Evolutionary conservation across 1,140 invertebrate genomes (phyloP).

Genomic region (Bombyx mori): DNA sequence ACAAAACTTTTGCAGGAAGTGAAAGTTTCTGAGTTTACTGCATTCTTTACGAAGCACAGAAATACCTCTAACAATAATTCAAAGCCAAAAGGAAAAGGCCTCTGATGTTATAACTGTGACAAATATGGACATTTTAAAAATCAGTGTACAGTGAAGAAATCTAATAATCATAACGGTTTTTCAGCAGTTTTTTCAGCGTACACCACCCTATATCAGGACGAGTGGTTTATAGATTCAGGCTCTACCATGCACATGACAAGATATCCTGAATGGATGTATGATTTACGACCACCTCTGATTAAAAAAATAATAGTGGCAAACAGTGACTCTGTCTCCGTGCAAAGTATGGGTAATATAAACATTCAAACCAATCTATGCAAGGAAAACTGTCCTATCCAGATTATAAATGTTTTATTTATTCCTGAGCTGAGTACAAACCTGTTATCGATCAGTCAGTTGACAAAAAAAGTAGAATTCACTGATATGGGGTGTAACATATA

Average conservation of each 20-base stretch:
- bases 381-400: not conserved
- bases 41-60: slow-evolving; percentile 17
- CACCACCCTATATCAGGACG: slow-evolving; percentile 11
- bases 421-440: slow-evolving; percentile 1
- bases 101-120: slow-evolving; percentile 20
- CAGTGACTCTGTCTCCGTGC: slow-evolving; percentile 10
- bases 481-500: not conserved
- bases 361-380: too few relatives aligned
- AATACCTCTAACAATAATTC: slow-evolving; percentile 9
- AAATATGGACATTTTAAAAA: slow-evolving; percentile 25
- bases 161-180: slow-evolving; percentile 12
- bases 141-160: slow-evolving; percentile 14
- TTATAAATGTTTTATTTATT: not conserved
- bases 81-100: slow-evolving; percentile 20
- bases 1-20: slow-evolving; percentile 40
- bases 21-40: slow-evolving; percentile 11
- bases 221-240: slow-evolving; percentile 24
- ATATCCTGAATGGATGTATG: slow-evolving; percentile 22
- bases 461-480: not conserved
- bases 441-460: slow-evolving; percentile 1
- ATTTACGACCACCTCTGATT: slow-evolving; percentile 19
- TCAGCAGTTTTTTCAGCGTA: slow-evolving; percentile 27
- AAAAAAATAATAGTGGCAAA: slow-evolving; percentile 22
- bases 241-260: slow-evolving; percentile 22
- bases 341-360: not conserved